Evolutionary conservation across 2,888 invertebrate genomes (phyloP).

Genomic region (Athalia circularis): DNA sequence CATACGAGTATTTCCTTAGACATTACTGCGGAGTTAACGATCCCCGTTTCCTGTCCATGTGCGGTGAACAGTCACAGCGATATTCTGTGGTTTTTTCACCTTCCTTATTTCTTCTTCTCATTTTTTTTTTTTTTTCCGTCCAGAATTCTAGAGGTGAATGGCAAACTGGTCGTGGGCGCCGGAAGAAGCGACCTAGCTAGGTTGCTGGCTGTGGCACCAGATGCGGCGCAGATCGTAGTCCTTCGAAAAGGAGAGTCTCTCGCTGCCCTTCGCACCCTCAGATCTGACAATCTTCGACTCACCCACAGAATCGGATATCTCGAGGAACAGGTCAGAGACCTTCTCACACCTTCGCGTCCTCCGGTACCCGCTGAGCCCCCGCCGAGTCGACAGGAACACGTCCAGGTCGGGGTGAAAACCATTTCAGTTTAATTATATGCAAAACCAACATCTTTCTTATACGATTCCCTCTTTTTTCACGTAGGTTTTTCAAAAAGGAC

Average conservation of each 20-base stretch:
- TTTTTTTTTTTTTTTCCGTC: not conserved
- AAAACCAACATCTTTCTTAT: not conserved
- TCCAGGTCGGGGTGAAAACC: conserved; percentile 62
- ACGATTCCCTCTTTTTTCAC: conserved; percentile 53
- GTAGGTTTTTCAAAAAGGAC: conserved; percentile 86
- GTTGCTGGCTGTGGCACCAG: conserved; percentile 78
- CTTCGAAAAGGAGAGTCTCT: conserved; percentile 74
- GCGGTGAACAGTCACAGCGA: conserved; percentile 15
- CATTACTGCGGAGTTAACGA: conserved; percentile 19
- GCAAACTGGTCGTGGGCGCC: conserved; percentile 82
- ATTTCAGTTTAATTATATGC: not conserved
- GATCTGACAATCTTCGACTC: conserved; percentile 87
- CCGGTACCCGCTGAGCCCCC: conserved; percentile 59
- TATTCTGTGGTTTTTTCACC: not conserved
- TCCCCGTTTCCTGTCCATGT: conserved; percentile 25
- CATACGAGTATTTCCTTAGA: not conserved
- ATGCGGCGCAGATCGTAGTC: conserved; percentile 81
- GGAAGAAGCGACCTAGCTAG: conserved; percentile 84
- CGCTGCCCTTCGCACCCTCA: conserved; percentile 73
- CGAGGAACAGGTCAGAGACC: conserved; percentile 85
- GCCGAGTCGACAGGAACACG: conserved; percentile 64
- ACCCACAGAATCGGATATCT: conserved; percentile 93
- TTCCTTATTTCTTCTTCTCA: not conserved
- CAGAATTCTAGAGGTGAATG: conserved; percentile 89
- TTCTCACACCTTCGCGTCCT: conserved; percentile 64